A percentile compares a stretch with the other conserved stretches of the same genome.
Evolutionary conservation across 2,113 vertebrate genomes (phyloP).

Genomic region (Stigmatopora nigra): DNA sequence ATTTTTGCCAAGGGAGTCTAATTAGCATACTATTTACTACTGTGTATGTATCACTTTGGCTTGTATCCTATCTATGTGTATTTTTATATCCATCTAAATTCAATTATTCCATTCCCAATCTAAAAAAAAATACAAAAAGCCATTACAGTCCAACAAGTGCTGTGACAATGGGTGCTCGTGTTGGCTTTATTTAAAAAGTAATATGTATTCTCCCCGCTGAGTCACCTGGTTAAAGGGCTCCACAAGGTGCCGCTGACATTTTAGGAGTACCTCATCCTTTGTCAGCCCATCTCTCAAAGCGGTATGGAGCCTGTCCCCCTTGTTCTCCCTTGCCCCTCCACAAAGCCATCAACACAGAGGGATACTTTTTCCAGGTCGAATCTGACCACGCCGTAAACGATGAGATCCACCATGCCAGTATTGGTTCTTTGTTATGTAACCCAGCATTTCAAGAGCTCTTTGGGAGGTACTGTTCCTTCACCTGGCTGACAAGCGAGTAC

Average conservation of each 20-base stretch:
- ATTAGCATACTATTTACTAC: no score
- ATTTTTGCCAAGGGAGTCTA: no score
- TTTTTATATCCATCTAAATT: background rate
- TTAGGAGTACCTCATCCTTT: constrained; percentile 11
- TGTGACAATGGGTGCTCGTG: background rate
- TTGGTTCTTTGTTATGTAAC: background rate
- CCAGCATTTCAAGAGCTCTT: background rate
- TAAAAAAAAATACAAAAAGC: background rate
- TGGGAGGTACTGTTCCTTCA: background rate
- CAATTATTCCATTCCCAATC: background rate
- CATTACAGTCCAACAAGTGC: background rate
- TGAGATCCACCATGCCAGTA: background rate
- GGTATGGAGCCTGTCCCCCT: background rate
- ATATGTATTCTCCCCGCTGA: background rate
- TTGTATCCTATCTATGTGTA: background rate
- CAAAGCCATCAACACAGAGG: constrained; percentile 12
- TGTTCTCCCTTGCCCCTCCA: background rate
- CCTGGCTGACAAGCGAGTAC: background rate
- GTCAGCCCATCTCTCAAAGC: background rate
- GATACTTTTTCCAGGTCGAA: constrained; percentile 15
- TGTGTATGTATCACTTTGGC: background rate
- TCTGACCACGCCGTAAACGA: constrained; percentile 1
- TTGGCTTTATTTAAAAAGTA: background rate
- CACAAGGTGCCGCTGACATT: constrained; percentile 24
- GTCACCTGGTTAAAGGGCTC: background rate